These are phyloP conservation scores for Neomicropteryx cornuta DNA, from an alignment of 1,140 invertebrate species.

Conservation along the genomic window DNA sequence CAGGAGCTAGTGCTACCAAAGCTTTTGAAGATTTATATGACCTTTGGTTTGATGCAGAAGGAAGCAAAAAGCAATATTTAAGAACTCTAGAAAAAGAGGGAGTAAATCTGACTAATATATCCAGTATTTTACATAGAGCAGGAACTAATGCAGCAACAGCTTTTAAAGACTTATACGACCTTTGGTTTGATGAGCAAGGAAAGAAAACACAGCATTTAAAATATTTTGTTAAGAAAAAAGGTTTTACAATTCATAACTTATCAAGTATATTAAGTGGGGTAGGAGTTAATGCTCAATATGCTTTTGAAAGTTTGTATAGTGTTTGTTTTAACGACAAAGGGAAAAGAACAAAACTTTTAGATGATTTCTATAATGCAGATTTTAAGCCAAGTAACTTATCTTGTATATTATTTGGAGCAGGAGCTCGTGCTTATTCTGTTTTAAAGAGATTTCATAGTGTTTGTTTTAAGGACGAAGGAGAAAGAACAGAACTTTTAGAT, in stretches of 20 bases:
- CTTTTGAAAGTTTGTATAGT: conserved; percentile 17
- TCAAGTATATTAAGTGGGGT: conserved; percentile 7
- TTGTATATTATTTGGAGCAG: conserved; percentile 15
- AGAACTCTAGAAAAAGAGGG: conserved; percentile 12
- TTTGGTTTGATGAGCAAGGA: conserved; percentile 14
- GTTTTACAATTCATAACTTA: conserved; percentile 5
- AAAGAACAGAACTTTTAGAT: conserved; percentile 16
- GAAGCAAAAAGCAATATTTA: conserved; percentile 18
- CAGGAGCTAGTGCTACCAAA: conserved; percentile 13
- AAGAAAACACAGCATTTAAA: conserved; percentile 13
- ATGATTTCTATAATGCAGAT: conserved; percentile 14
- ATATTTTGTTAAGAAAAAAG: conserved; percentile 7
- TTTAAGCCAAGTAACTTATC: conserved; percentile 18
- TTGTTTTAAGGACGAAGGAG: conserved; percentile 17
- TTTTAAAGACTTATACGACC: conserved; percentile 12
- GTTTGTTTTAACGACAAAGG: conserved; percentile 16
- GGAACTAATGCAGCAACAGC: conserved; percentile 16
- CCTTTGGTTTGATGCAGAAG: conserved; percentile 11
- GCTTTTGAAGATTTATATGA: conserved; percentile 14
- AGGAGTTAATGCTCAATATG: conserved; percentile 6
- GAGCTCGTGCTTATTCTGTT: conserved; percentile 12
- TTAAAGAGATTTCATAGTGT: conserved; percentile 16
- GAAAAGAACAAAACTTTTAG: conserved; percentile 13
- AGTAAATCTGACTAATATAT: conserved; percentile 11
- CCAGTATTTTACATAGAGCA: conserved; percentile 17